Base-by-base conservation (phyloP, 2,797 vertebrate genomes). In the Percopsis omiscomaycus region DNA sequence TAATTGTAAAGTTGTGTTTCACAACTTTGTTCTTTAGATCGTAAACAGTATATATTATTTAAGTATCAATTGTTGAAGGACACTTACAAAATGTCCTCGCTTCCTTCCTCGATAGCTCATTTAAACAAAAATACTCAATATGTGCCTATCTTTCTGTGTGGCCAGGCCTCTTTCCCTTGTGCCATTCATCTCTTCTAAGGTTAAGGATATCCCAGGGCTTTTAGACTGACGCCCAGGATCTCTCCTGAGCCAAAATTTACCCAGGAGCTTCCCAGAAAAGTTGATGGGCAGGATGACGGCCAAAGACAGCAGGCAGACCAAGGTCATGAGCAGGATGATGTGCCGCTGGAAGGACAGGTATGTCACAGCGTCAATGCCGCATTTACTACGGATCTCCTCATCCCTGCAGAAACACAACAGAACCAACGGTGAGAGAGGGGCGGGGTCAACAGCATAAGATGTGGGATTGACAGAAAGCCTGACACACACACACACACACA, bases 341-440 rank as follows among this genome's bases (percentile, higher is more conserved):
- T 99, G 96, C 59, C 95, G 95, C 89, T 99, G 97, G 91, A 98
- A 98, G 80, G 91, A 96, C 86, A 99, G 92, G 93, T 99, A 99
- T 44, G 93, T 97, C 78, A 95, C 93, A 0, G 97, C 96, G 0
- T 98, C 97, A 0, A 95, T 86, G 71, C 97, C 97, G 29, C 97
- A 98, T 85, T 98, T 98, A 91, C 89, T 97, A 54, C 96, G 94
- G 79, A 99, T 96, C 71, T 99, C 97, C 74, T 95, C 94, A 0
- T 98, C 95, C 91, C 97, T 98, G 82, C 37, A 73, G 70, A 69
- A 62, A 79, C 2, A 65, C 37, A 56, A 54, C 11, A 77, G 28
- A 49, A 22, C 48, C 13, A 54, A 50, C 15, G 10, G 51, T 42
- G 61, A 49, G 28, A 46, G 54, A 10, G 16, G 2, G 37, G 37